Evolutionary conservation across 2,113 vertebrate species (phyloP).

Genomic region (Phodopus roborovskii): DNA sequence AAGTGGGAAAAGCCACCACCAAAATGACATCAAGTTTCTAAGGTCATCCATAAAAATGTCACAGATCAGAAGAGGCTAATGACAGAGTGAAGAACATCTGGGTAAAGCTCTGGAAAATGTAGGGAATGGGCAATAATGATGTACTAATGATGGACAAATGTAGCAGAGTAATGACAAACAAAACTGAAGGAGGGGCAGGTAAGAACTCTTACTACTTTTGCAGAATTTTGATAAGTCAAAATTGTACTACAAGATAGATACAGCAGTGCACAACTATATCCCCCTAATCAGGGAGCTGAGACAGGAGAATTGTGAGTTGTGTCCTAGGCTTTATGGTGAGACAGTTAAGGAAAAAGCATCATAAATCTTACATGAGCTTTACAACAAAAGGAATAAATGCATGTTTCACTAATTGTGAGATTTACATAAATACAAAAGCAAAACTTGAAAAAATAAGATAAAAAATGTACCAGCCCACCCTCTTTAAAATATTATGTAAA

Average conservation of each 20-base stretch:
- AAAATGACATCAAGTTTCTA: not conserved
- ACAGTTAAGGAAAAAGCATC: not conserved
- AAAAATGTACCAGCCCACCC: not conserved
- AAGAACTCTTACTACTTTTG: not conserved
- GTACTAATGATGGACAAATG: not conserved
- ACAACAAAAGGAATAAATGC: not conserved
- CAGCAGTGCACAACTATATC: not conserved
- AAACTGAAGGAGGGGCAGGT: not conserved
- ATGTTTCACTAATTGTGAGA: not conserved
- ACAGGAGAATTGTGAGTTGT: not conserved
- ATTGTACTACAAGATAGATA: not conserved
- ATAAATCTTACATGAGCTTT: not conserved
- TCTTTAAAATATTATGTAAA: not conserved
- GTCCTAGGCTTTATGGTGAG: not conserved
- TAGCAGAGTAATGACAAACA: not conserved
- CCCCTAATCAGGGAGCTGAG: not conserved
- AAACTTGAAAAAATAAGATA: not conserved
- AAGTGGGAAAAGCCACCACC: not conserved
- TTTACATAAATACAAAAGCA: not conserved
- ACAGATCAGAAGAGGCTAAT: not conserved
- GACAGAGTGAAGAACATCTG: not conserved
- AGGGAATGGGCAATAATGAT: not conserved
- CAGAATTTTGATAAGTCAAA: not conserved
- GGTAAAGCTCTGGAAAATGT: not conserved
- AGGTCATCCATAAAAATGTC: not conserved